phyloP scores from a whole-genome alignment of 2,113 vertebrate genomes.

The Xerus inauris region DNA sequence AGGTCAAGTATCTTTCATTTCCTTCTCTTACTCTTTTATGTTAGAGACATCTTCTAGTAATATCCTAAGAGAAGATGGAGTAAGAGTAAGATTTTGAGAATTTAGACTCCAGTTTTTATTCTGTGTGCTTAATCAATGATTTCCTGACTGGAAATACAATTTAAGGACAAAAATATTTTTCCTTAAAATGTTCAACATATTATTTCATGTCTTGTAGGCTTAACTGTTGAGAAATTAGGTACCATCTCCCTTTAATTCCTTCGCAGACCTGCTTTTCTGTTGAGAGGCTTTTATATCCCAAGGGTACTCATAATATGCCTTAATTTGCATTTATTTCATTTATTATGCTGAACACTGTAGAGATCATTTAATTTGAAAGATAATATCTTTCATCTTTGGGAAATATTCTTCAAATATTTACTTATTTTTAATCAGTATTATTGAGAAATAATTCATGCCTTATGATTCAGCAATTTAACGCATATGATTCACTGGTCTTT shows the following conservation, averaged over 20 bases:
- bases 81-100: not conserved
- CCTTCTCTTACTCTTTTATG: not conserved
- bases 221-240: not conserved
- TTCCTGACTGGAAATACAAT: not conserved
- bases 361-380: not conserved
- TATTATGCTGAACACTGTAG: not conserved
- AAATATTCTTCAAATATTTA: not conserved
- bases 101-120: not conserved
- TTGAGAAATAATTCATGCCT: not conserved
- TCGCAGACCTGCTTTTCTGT: not conserved
- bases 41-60: not conserved
- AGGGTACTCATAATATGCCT: not conserved
- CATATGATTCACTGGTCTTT: not conserved
- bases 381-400: not conserved
- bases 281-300: not conserved
- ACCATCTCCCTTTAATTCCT: not conserved
- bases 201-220: not conserved
- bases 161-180: not conserved
- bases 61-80: not conserved
- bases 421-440: not conserved
- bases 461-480: not conserved
- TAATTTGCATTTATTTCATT: not conserved
- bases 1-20: not conserved
- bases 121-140: not conserved
- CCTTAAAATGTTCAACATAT: not conserved